A percentile compares a stretch with the other conserved stretches of the same genome.
These are phyloP conservation scores for Phrynocephalus forsythii DNA, from an alignment of 2,797 vertebrate genomes.

Conservation along the genomic window DNA sequence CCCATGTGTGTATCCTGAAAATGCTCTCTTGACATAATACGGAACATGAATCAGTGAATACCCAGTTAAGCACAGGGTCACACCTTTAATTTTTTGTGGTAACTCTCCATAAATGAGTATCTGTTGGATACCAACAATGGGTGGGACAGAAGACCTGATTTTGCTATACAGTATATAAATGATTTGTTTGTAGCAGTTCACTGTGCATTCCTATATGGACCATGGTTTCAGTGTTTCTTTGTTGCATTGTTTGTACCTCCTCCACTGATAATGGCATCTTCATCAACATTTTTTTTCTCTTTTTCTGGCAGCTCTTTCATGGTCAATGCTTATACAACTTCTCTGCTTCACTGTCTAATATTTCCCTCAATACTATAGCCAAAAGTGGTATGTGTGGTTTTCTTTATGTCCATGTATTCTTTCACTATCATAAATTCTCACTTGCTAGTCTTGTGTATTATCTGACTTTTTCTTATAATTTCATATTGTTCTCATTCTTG, in stretches of 20 bases:
- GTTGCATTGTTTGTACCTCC: conserved; percentile 31
- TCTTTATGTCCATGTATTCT: conserved; percentile 71
- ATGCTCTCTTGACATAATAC: background rate
- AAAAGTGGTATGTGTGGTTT: conserved; percentile 83
- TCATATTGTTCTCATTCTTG: conserved; percentile 25
- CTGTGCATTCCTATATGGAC: background rate
- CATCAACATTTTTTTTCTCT: conserved; percentile 73
- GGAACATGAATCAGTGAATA: background rate
- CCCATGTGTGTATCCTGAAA: background rate
- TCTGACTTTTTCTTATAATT: conserved; percentile 10
- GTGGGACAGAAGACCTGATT: background rate
- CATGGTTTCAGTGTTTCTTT: conserved; percentile 37
- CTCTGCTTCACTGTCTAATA: conserved; percentile 85
- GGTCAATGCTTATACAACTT: conserved; percentile 84
- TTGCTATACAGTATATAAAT: background rate
- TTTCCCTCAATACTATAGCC: conserved; percentile 84
- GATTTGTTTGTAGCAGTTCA: background rate
- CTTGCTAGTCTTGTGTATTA: conserved; percentile 33
- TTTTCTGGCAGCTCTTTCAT: conserved; percentile 82
- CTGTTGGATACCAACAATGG: background rate
- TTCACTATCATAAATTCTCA: conserved; percentile 58
- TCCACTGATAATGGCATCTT: conserved; percentile 60
- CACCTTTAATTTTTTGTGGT: background rate
- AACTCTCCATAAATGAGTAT: background rate
- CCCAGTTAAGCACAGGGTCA: background rate